Percentiles rank a stretch among this genome's conserved stretches.
phyloP scores from a whole-genome alignment of 2,888 invertebrate species.

The Chorisops tibialis region DNA sequence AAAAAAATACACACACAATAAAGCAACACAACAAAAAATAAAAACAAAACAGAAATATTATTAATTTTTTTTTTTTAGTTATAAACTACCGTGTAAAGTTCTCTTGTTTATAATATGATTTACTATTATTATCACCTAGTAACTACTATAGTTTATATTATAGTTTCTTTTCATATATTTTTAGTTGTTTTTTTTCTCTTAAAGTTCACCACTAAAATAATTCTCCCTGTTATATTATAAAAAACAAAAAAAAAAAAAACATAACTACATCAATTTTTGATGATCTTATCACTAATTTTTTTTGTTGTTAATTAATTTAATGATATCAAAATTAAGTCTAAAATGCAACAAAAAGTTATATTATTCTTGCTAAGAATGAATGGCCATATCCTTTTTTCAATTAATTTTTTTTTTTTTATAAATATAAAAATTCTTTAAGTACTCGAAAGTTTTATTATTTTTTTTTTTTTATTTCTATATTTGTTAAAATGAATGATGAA shows the following conservation, averaged over 20 bases:
- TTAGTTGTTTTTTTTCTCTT: conserved; percentile 7
- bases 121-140: conserved; percentile 18
- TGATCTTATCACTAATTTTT: not conserved
- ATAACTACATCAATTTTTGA: not conserved
- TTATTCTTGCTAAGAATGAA: conserved; percentile 13
- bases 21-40: conserved; percentile 8
- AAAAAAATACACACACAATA: conserved; percentile 11
- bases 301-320: too few species aligned
- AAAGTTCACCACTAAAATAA: conserved; percentile 10
- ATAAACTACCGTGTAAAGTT: conserved; percentile 20
- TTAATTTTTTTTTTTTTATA: conserved; percentile 13
- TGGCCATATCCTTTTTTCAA: conserved; percentile 22
- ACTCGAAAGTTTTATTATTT: not conserved
- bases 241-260: not conserved
- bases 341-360: not conserved
- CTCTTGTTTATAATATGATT: conserved; percentile 21
- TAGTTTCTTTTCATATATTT: conserved; percentile 13
- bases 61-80: conserved; percentile 17
- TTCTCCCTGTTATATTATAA: conserved; percentile 12
- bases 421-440: conserved; percentile 19
- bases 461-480: not conserved
- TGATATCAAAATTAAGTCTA: not conserved
- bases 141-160: conserved; percentile 13
- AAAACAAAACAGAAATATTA: not conserved
- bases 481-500: too few species aligned